Evolutionary conservation across 2,113 vertebrate genomes (phyloP).

Genomic region (Hyperopisus bebe): DNA sequence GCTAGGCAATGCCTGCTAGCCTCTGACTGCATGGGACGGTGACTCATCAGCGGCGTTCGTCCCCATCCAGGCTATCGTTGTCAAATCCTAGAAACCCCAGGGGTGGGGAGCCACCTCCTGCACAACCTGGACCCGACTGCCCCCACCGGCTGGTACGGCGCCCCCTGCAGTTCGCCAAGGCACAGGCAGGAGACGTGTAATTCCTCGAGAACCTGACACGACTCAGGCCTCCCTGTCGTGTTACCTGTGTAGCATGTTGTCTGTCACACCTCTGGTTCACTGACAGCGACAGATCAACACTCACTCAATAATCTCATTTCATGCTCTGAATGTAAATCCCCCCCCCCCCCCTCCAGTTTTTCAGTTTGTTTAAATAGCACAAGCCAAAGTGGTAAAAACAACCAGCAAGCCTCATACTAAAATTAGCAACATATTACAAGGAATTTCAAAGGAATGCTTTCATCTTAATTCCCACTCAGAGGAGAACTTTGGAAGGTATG

Average conservation of each 20-base stretch:
- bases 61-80: not conserved
- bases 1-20: constrained; percentile 5
- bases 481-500: not conserved
- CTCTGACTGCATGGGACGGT: not conserved
- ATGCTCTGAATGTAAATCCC: constrained; percentile 9
- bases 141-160: not conserved
- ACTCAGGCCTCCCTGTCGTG: not conserved
- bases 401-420: not conserved
- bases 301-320: constrained; percentile 21
- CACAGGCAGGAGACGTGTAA: not conserved
- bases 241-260: constrained; percentile 23
- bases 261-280: constrained; percentile 18
- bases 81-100: not conserved
- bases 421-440: not conserved
- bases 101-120: not conserved
- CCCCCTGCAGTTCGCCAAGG: not conserved
- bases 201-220: constrained; percentile 21
- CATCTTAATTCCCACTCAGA: not conserved
- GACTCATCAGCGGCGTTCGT: not conserved
- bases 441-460: not conserved
- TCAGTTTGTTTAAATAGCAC: not conserved
- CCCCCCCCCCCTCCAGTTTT: not conserved
- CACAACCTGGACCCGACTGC: not conserved
- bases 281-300: not conserved
- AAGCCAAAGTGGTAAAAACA: not conserved